phyloP scores from a whole-genome alignment of 1,140 invertebrate species.

The Archegozetes longisetosus region DNA sequence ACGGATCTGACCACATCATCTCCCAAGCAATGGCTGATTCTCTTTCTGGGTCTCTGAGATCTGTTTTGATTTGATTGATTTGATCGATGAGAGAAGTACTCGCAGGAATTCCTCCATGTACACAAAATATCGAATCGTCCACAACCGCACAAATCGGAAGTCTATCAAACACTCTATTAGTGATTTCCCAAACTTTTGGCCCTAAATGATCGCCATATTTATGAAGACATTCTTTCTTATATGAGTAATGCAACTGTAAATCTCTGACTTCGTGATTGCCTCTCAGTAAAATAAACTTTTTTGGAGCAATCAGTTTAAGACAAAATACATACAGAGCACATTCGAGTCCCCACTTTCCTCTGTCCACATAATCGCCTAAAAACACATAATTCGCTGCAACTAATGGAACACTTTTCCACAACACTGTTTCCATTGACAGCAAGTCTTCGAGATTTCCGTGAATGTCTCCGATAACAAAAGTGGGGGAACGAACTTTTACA shows the following conservation, averaged over 20 bases:
- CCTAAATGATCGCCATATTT: constrained; percentile 49
- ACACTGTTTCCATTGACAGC: constrained; percentile 40
- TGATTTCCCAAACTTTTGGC: constrained; percentile 43
- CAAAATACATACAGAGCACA: constrained; percentile 38
- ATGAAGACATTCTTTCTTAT: constrained; percentile 42
- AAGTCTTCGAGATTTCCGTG: constrained; percentile 44
- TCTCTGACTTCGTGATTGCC: constrained; percentile 47
- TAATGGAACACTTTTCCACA: constrained; percentile 40
- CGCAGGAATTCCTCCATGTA: constrained; percentile 54
- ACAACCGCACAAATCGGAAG: constrained; percentile 51
- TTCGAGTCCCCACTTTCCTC: constrained; percentile 42
- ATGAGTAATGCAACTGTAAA: constrained; percentile 52
- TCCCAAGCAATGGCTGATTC: constrained; percentile 54
- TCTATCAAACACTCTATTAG: constrained; percentile 50
- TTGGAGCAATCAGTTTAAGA: constrained; percentile 43
- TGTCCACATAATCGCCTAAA: constrained; percentile 49
- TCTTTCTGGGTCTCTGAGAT: constrained; percentile 40
- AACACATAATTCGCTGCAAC: constrained; percentile 43
- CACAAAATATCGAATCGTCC: constrained; percentile 52
- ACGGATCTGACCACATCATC: constrained; percentile 58
- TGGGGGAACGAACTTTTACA: neutral
- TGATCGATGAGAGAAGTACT: constrained; percentile 24
- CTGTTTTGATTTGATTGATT: constrained; percentile 37
- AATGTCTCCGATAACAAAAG: constrained; percentile 29
- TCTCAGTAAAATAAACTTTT: constrained; percentile 41